These are phyloP conservation scores for Philereme vetulata DNA, from an alignment of 2,888 invertebrate species.

Conservation along the genomic window DNA sequence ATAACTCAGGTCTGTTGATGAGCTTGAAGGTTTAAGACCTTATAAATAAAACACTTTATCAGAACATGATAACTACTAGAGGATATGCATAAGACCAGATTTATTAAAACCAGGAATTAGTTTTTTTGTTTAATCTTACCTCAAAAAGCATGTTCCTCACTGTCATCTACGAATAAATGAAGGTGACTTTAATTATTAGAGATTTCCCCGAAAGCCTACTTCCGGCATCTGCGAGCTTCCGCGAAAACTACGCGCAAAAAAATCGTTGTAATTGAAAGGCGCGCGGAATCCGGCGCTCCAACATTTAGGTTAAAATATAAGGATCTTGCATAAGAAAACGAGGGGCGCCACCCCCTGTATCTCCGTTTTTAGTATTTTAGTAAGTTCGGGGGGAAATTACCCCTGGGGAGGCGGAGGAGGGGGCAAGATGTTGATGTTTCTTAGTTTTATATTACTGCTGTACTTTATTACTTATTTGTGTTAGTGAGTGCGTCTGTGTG, in stretches of 20 bases:
- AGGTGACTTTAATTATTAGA: conserved; percentile 15
- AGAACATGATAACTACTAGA: too few species aligned
- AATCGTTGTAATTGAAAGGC: conserved; percentile 46
- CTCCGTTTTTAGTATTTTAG: conserved; percentile 85
- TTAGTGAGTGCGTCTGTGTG: conserved; percentile 66
- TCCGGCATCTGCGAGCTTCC: conserved; percentile 27
- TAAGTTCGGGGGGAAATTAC: conserved; percentile 82
- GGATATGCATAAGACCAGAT: too few species aligned
- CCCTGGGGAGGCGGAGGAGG: conserved; percentile 58
- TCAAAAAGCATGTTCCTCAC: not conserved
- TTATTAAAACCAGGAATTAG: too few species aligned
- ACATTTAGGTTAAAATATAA: conserved; percentile 83
- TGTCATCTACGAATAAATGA: conserved; percentile 4
- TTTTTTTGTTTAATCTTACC: too few species aligned
- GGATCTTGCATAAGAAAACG: conserved; percentile 84
- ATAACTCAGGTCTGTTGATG: too few species aligned
- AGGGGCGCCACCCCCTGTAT: conserved; percentile 73
- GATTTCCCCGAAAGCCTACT: conserved; percentile 26
- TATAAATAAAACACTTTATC: too few species aligned
- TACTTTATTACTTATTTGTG: conserved; percentile 83
- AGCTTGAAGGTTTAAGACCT: too few species aligned
- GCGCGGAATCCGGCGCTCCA: conserved; percentile 49
- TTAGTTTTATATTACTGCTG: conserved; percentile 83
- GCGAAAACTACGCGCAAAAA: conserved; percentile 40
- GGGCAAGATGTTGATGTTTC: conserved; percentile 83